Evolutionary conservation across 1,140 invertebrate species (phyloP).

Genomic region (Dinothrombium tinctorium): DNA sequence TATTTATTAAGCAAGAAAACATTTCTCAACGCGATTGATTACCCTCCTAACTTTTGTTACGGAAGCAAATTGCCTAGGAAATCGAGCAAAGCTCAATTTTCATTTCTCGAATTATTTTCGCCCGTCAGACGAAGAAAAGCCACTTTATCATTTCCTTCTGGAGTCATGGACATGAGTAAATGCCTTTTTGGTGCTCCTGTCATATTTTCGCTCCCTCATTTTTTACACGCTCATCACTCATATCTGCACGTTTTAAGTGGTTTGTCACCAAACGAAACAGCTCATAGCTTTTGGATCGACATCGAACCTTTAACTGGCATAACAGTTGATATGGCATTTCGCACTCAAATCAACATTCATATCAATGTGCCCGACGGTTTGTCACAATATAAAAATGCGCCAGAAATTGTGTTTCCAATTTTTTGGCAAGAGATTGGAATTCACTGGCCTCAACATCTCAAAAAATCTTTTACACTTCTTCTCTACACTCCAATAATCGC

Average conservation of each 20-base stretch:
- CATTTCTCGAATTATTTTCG: not conserved
- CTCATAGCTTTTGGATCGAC: conserved; percentile 55
- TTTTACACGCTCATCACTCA: conserved; percentile 54
- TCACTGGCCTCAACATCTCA: too few species aligned
- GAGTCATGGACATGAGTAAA: conserved; percentile 11
- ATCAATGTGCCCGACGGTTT: conserved; percentile 11
- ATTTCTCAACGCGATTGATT: conserved; percentile 4
- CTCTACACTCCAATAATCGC: too few species aligned
- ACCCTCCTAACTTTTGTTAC: conserved; percentile 11
- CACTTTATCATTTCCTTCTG: conserved; percentile 9
- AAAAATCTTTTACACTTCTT: too few species aligned
- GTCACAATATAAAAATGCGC: conserved; percentile 12
- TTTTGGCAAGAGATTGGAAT: conserved; percentile 17
- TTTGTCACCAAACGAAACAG: conserved; percentile 39
- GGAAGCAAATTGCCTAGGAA: conserved; percentile 5
- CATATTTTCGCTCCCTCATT: conserved; percentile 68
- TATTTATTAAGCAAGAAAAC: conserved; percentile 5
- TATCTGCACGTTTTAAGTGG: conserved; percentile 49
- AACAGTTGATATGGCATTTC: conserved; percentile 10
- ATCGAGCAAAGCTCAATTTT: not conserved
- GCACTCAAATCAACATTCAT: conserved; percentile 15
- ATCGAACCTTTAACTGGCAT: conserved; percentile 42
- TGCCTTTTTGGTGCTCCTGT: conserved; percentile 42
- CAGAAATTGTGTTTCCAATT: conserved; percentile 15
- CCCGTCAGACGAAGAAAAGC: too few species aligned